Evolutionary conservation across 2,797 vertebrate genomes (phyloP).

Genomic region (Notamacropus eugenii): DNA sequence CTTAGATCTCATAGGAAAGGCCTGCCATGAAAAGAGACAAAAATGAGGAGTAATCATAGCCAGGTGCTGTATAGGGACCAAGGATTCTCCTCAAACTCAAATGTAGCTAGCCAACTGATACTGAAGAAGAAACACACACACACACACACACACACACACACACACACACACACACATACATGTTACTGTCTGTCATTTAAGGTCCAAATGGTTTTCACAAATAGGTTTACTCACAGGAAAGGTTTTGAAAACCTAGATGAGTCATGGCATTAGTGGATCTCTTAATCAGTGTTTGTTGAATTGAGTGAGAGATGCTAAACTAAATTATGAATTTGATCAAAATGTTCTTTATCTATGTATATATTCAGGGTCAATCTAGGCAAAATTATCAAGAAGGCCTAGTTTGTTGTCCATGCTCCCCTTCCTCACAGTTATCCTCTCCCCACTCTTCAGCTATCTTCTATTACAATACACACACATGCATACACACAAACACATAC

Average conservation of each 20-base stretch:
- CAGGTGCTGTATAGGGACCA: neutral
- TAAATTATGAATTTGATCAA: neutral
- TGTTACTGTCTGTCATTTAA: neutral
- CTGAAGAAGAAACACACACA: no score
- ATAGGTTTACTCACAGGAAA: neutral
- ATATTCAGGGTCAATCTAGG: neutral
- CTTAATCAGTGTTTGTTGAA: neutral
- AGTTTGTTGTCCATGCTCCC: neutral
- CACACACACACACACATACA: neutral
- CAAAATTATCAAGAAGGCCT: neutral
- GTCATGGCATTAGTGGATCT: neutral
- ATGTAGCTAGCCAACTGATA: neutral
- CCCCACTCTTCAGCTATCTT: neutral
- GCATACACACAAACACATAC: neutral
- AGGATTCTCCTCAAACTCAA: neutral
- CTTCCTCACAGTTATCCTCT: neutral
- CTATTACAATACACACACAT: neutral
- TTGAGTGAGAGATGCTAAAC: neutral
- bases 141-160: neutral
- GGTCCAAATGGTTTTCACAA: neutral
- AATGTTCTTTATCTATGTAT: neutral
- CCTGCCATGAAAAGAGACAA: neutral
- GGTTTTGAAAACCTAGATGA: neutral
- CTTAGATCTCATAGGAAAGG: neutral
- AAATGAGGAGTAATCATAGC: neutral